Evolutionary conservation across 2,113 vertebrate genomes (phyloP).

Genomic region (human): GRCh38 chr9:9469001-9469500

Average conservation of each 20-base stretch:
- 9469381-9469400: neutral
- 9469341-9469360: neutral
- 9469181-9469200: neutral
- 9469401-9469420: neutral
- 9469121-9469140: neutral
- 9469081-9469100: neutral
- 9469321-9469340: neutral
- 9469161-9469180: neutral
- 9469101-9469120: neutral
- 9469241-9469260: neutral
- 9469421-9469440: neutral
- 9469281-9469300: neutral
- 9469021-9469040: neutral
- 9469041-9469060: neutral
- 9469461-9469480: too few relatives aligned
- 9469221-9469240: neutral
- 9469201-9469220: neutral
- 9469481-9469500: neutral
- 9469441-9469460: neutral
- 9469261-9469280: neutral
- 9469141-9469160: neutral
- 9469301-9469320: neutral
- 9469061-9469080: neutral
- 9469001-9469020: neutral
- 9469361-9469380: neutral